Conservation (phyloP, 2,113 vertebrate genomes). For the Choloepus hoffmanni region DNA sequence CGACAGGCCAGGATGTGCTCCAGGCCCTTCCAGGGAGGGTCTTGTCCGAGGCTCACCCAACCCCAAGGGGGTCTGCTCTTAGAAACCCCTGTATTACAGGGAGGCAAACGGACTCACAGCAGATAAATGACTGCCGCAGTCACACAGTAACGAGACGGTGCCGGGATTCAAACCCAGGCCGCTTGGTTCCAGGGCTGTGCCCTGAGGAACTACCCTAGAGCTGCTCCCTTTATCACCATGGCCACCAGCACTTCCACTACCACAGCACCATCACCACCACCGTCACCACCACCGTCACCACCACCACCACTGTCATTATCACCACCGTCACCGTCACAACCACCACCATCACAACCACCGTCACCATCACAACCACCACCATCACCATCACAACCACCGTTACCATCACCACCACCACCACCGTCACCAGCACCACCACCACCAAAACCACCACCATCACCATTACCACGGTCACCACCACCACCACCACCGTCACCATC, state of each 20-base stretch:
- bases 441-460: accelerated
- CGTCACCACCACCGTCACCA: not conserved
- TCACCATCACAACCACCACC: accelerated
- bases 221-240: not conserved
- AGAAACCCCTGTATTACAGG: no score
- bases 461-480: accelerated
- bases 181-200: not conserved
- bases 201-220: not conserved
- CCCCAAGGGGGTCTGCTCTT: not conserved
- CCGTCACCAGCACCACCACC: accelerated
- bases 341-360: accelerated
- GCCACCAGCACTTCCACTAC: no score
- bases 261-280: not conserved
- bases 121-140: not conserved
- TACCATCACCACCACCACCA: accelerated
- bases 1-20: not conserved
- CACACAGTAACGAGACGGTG: not conserved
- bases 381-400: accelerated
- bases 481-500: accelerated
- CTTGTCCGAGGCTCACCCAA: accelerated
- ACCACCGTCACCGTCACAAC: no score
- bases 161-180: not conserved
- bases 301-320: not conserved
- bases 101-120: not conserved
- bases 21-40: accelerated